phyloP scores from a whole-genome alignment of 2,113 vertebrate genomes.

The Mellivora capensis region DNA sequence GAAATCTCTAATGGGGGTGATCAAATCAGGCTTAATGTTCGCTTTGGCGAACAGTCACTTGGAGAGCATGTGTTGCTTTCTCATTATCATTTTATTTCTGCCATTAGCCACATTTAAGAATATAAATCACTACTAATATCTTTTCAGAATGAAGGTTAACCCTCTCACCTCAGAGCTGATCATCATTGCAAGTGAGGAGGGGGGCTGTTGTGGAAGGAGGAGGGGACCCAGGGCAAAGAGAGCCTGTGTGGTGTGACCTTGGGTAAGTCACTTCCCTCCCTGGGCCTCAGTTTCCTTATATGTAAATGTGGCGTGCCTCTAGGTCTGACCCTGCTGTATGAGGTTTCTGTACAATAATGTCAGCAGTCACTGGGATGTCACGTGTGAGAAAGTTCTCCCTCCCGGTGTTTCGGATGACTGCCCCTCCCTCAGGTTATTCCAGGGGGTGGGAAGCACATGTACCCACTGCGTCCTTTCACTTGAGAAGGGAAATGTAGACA shows the following conservation, averaged over 20 bases:
- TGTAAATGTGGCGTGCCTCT: not conserved
- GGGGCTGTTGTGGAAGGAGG: fast-evolving
- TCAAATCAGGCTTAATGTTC: constrained; percentile 61
- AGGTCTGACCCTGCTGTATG: not conserved
- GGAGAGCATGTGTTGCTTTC: constrained; percentile 30
- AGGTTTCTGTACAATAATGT: not conserved
- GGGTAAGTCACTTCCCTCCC: not conserved
- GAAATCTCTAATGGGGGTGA: constrained; percentile 59
- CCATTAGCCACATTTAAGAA: constrained; percentile 63
- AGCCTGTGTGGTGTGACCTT: not conserved
- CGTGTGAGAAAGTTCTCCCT: not conserved
- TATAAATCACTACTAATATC: constrained; percentile 29
- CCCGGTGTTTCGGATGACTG: not conserved
- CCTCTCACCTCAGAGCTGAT: not conserved
- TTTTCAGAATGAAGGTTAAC: constrained; percentile 9
- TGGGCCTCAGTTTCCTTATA: not conserved
- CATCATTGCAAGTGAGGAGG: fast-evolving
- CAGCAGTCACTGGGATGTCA: not conserved
- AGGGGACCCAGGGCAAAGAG: not conserved
- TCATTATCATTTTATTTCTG: constrained; percentile 61
- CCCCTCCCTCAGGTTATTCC: no score
- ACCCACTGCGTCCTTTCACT: not conserved
- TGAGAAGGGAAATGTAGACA: not conserved
- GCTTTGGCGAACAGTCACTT: not conserved
- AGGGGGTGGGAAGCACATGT: no score